Percentiles rank a stretch among this genome's conserved stretches.
Evolutionary conservation across 2,113 vertebrate species (phyloP).

Genomic region (Mastomys natalensis): DNA sequence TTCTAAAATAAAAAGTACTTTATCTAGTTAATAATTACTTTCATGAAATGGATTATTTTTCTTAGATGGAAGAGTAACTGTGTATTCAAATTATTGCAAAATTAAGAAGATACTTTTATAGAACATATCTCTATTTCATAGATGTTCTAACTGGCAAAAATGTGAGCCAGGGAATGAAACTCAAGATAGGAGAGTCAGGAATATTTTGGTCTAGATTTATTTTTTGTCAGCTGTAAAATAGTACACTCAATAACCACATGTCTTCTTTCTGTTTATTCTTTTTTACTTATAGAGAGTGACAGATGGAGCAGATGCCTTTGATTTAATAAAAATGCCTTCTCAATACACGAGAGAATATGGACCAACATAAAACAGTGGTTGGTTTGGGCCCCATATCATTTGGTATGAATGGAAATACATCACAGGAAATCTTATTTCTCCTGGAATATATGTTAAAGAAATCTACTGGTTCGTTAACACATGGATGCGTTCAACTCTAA

Average conservation of each 20-base stretch:
- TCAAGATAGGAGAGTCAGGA: slow-evolving; percentile 23
- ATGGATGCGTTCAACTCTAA: not conserved
- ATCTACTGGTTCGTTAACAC: not conserved
- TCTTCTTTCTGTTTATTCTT: slow-evolving; percentile 65
- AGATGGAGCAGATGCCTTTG: slow-evolving; percentile 60
- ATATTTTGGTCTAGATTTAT: slow-evolving; percentile 66
- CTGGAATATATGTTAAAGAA: not conserved
- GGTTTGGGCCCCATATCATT: slow-evolving; percentile 24
- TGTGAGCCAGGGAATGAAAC: not conserved
- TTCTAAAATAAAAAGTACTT: slow-evolving; percentile 75
- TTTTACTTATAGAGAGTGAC: slow-evolving; percentile 67
- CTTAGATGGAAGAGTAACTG: slow-evolving; percentile 67
- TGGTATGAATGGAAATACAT: not conserved
- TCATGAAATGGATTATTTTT: slow-evolving; percentile 76
- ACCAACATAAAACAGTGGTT: slow-evolving; percentile 9
- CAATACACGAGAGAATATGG: not conserved
- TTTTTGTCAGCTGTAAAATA: slow-evolving; percentile 36
- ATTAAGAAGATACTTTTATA: slow-evolving; percentile 74
- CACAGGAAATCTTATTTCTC: not conserved
- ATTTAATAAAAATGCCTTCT: slow-evolving; percentile 44
- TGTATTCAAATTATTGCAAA: slow-evolving; percentile 69
- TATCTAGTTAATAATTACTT: slow-evolving; percentile 74
- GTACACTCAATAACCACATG: slow-evolving; percentile 18
- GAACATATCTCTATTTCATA: slow-evolving; percentile 53
- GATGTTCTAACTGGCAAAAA: slow-evolving; percentile 47